Base-by-base conservation (phyloP, 2,797 vertebrate species). In the Alosa sapidissima region DNA sequence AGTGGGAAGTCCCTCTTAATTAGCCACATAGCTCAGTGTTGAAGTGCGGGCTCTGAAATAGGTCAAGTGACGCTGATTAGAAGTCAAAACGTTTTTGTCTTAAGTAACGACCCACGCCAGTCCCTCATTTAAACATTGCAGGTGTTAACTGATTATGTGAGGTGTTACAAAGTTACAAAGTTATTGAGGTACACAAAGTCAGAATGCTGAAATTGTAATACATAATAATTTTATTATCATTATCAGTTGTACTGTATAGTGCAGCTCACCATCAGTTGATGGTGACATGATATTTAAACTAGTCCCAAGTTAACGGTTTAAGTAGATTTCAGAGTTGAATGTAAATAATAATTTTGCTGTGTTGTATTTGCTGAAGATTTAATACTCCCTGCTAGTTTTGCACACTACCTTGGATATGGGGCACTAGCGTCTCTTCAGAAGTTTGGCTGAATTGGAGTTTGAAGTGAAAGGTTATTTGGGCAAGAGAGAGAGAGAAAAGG, bases 401-500 rank as follows among this genome's bases (percentile, higher is more conserved):
- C 33, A 13, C 9, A 41, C 65, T 5, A 16, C 65, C 33, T 14
- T 41, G 14, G 16, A 78, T 19, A 8, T 78, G 68, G 65, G 68
- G 3, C 68, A 72, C 14, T 41, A 72, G 13, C 16, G 24, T 9
- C 36, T 78, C 65, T 16, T 11, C 14, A 47, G 7, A 21, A 21
- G 14, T 78, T 47, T 45, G 72, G 72, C 16, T 45, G 89, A 90
- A 89, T 84, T 81, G 88, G 85, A 81, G 88, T 92, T 89, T 92
- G 89, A 92, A 92, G 90, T 88, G 88, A 91, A 89, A 92, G 55
- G 89, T 88, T 92, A 90, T 91, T 90, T 86, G 89, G 87, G 89
- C 1, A 82, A 86, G 84, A 52, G 84, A 52, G 21, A 75, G 33
- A 75, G 68, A 72, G 36, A 19, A 75, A 45, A 47, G 28, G 81